phyloP scores from a whole-genome alignment of 2,888 invertebrate species.

The Aleiodes leptofemur region DNA sequence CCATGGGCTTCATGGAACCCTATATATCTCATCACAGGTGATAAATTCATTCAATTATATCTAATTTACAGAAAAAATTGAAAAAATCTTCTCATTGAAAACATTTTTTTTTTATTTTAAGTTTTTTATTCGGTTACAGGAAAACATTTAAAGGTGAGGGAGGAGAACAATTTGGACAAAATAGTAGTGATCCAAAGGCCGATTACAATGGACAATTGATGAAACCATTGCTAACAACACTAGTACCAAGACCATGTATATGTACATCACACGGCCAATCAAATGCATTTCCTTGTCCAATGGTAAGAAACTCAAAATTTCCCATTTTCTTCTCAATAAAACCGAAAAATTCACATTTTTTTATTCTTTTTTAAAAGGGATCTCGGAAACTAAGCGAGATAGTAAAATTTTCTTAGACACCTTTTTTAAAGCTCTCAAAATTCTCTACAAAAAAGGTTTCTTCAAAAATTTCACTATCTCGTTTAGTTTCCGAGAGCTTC shows the following conservation, averaged over 20 bases:
- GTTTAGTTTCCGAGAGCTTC: no score
- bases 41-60: neutral
- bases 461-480: no score
- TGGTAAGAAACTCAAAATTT: neutral
- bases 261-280: neutral
- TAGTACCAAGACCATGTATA: neutral
- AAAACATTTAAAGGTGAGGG: neutral
- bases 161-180: neutral
- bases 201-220: neutral
- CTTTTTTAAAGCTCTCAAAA: no score
- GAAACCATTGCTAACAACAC: neutral
- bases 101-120: neutral
- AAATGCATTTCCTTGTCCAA: neutral
- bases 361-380: no score
- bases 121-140: constrained; percentile 4
- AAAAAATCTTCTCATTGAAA: neutral
- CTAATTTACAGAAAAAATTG: no score
- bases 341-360: no score
- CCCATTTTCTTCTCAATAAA: no score
- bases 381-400: no score
- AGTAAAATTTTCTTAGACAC: no score
- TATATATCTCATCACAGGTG: constrained; percentile 27
- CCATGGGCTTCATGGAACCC: constrained; percentile 19
- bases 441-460: no score
- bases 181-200: neutral